Base-by-base conservation (phyloP, 2,797 vertebrate species). In the Lerista edwardsae region DNA sequence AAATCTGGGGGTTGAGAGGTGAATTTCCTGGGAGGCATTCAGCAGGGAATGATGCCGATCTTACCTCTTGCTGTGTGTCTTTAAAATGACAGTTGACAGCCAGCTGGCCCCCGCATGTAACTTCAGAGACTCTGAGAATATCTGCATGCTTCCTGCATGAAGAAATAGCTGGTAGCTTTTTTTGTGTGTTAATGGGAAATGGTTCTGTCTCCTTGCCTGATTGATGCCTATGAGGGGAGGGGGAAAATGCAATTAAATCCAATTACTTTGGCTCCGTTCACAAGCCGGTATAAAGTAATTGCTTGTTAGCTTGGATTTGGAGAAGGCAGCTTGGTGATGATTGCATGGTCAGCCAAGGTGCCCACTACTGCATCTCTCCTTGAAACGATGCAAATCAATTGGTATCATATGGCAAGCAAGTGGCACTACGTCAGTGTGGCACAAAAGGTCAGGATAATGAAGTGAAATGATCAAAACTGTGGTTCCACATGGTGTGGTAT, bases 181-280 rank as follows among this genome's bases (percentile, higher is more conserved):
- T 29, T 27, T 29, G 29, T 5, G 0, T 21, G 0, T 21, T 1
- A 84, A 84, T 75, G 15, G 31, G 81, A 62, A 84, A 75, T 44
- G 0, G 1, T 10, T 72, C 47, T 55, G 76, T 61, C 36, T 80
- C 31, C 1, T 5, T 71, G 31, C 7, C 87, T 84, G n/a, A 39
- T 51, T 51, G 65, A 34, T 76, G 81, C 8, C 62, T 69, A 62
- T 27, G 6, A 51, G 4, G 19, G 25, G 44, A 31, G 27, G n/a
- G 57, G 36, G 34, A 65, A n/a, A 69, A 23, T n/a, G 65, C 55
- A 69, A 86, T 89, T 87, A 83, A 89, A 64, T 86, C 29, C 27
- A 76, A 5, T 57, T 39, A 12, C 36, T 83, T 84, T 1, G 8
- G 44, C 79, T 6, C 36, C 23, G 17, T 41, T 91, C 81, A 61